These are phyloP conservation scores for Myrmophylax atrothorax DNA, from an alignment of 2,113 vertebrate species.

Conservation along the genomic window DNA sequence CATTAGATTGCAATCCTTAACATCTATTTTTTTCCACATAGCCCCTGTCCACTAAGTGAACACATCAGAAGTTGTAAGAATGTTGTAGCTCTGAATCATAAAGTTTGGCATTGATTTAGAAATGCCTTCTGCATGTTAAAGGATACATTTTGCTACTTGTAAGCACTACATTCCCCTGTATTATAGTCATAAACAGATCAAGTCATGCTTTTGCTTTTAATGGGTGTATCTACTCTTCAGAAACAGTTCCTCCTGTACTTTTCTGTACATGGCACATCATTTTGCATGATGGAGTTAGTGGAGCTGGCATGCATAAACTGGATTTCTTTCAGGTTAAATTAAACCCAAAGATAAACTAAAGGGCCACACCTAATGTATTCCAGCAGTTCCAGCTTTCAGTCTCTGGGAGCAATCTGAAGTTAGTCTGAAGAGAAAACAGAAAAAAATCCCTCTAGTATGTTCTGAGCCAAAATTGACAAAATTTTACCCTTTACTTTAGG, in stretches of 20 bases:
- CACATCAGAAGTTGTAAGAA: not conserved
- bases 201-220: not conserved
- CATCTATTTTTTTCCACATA: not conserved
- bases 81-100: not conserved
- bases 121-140: not conserved
- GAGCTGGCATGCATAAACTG: not conserved
- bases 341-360: not conserved
- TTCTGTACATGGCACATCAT: rapidly evolving
- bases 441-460: no score
- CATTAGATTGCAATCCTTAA: not conserved
- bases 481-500: not conserved
- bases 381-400: not conserved
- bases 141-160: not conserved
- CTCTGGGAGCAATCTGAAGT: not conserved
- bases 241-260: not conserved
- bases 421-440: not conserved
- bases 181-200: not conserved
- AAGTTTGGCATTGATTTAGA: not conserved
- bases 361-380: not conserved
- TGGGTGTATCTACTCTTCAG: not conserved
- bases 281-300: not conserved
- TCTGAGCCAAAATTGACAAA: not conserved
- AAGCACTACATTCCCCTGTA: not conserved
- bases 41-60: not conserved
- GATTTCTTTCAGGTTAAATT: not conserved